Evolutionary conservation across 2,113 vertebrate genomes (phyloP), one percentile per base, ranked within the genome.

Genomic region (Orientallactaga bullata): DNA sequence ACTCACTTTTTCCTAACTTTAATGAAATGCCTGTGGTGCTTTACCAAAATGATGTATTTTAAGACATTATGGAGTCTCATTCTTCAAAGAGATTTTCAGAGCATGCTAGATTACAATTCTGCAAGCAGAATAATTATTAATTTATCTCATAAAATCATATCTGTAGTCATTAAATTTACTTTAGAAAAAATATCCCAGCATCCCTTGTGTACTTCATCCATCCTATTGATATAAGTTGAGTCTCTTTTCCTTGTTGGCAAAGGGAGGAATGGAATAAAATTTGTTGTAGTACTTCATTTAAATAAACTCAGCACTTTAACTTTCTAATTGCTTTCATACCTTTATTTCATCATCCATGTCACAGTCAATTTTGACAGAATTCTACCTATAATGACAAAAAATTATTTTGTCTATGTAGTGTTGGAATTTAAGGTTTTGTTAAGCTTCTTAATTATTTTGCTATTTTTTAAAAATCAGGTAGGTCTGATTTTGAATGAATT

Each of bases 1-100:
- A 69, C 24, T 88, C 61, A 73, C 13, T 91, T 76, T 69, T 86
- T 76, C 37, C 39, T 28, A 90, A 24, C 21, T 90, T 84, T 69
- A 90, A 63, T 93, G 82, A 88, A 94, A 90, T 60, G 5, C 24
- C 47, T 79, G 7, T 24, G 84, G n/a, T 88, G 69, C 69, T 76
- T 66, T 73, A 74, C 4, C 13, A 26, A 95, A 90, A 89, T 35
- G 88, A 72, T 2, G 1, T 74, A 65, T 82, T 85, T 85, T 55
- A 92, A 89, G 16, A 12, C 51, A 35, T 7, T 65, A 37, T 10
- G 90, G 26, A 88, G 65, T 92, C 18, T 92, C 55, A 32, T 10
- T n/a, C 72, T 26, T 88, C 35, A 85, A 84, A 63, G 32, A 16
- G 26, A 85, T 39, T 89, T 58, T 68, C 76, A 91, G n/a, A 74